Evolutionary conservation across 2,888 invertebrate species (phyloP).

Genomic region (Mythimna albipuncta): DNA sequence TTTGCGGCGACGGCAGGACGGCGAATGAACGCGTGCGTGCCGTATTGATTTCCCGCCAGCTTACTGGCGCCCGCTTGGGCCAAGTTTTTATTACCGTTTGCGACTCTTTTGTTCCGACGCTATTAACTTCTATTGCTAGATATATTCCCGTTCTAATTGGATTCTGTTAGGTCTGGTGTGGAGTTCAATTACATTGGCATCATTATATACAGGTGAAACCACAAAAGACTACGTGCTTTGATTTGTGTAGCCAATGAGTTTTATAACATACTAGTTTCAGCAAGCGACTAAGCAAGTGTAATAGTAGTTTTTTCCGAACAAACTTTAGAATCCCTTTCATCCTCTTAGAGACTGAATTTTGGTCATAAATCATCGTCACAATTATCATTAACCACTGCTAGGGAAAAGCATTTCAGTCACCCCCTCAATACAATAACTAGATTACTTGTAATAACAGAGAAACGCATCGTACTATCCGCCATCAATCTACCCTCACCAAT

Average conservation of each 20-base stretch:
- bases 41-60: slow-evolving; percentile 53
- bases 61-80: slow-evolving; percentile 50
- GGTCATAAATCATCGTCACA: not conserved
- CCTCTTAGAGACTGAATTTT: too few relatives aligned
- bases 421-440: not conserved
- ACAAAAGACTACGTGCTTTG: not conserved
- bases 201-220: slow-evolving; percentile 1
- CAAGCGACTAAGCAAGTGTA: too few relatives aligned
- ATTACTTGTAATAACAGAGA: not conserved
- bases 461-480: not conserved
- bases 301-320: too few relatives aligned
- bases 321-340: too few relatives aligned
- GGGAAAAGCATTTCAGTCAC: not conserved
- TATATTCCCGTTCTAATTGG: slow-evolving; percentile 35
- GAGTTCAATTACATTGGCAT: slow-evolving; percentile 5
- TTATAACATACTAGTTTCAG: not conserved
- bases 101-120: slow-evolving; percentile 29
- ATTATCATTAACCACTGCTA: not conserved
- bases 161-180: slow-evolving; percentile 15
- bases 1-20: slow-evolving; percentile 1
- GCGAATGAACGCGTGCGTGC: slow-evolving; percentile 52
- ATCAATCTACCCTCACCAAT: slow-evolving; percentile 28
- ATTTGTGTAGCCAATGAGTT: not conserved
- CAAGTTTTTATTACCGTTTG: slow-evolving; percentile 30
- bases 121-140: slow-evolving; percentile 7